Conservation (phyloP, 2,113 vertebrate genomes). For the Ailuropoda melanoleuca region DNA sequence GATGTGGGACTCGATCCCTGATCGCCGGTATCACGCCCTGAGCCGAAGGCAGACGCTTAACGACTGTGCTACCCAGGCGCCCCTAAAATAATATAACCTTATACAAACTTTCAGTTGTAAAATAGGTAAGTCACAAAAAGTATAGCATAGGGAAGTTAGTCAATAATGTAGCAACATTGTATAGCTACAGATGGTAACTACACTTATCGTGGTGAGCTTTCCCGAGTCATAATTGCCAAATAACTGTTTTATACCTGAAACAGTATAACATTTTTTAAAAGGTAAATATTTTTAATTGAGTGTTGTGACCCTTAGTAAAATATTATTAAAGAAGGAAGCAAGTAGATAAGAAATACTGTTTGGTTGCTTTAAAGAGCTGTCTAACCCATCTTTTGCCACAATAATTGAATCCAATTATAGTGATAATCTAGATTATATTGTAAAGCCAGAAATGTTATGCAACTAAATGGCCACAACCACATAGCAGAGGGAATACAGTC, state of each 20-base stretch:
- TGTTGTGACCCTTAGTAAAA: neutral
- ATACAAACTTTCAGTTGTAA: neutral
- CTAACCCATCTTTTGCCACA: neutral
- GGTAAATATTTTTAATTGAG: neutral
- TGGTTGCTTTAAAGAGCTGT: neutral
- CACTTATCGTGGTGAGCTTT: neutral
- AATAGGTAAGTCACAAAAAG: neutral
- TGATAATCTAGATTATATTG: neutral
- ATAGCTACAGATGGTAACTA: neutral
- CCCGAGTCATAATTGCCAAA: neutral
- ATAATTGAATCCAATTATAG: neutral
- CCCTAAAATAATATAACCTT: neutral
- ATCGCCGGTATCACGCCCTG: too few relatives aligned
- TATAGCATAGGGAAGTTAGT: neutral
- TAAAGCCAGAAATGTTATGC: neutral
- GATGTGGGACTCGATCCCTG: too few relatives aligned
- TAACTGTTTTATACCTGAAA: neutral
- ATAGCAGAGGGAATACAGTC: neutral
- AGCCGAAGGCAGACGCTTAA: too few relatives aligned
- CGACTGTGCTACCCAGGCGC: too few relatives aligned
- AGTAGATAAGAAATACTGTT: neutral
- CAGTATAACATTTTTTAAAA: neutral
- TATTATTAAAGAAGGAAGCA: neutral
- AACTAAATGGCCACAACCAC: neutral
- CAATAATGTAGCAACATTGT: neutral